A percentile compares a stretch with the other conserved stretches of the same genome.
These are phyloP conservation scores for Labroides dimidiatus DNA, from an alignment of 2,797 vertebrate genomes.

Conservation along the genomic window DNA sequence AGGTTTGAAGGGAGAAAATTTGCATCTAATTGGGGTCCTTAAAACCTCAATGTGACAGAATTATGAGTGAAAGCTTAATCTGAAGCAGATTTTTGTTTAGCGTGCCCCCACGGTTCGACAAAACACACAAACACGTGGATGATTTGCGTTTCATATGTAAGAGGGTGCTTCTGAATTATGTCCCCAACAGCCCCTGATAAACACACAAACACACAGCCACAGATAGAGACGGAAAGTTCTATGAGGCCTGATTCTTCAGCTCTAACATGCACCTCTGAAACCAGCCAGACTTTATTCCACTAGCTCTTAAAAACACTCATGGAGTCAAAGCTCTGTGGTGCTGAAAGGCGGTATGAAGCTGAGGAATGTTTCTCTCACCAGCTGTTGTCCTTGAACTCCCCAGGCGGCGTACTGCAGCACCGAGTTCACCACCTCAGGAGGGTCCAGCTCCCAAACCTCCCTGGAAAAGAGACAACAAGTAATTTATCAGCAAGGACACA, in stretches of 20 bases:
- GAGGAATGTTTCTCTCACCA: conserved; percentile 62
- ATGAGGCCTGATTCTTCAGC: no score
- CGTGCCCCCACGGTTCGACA: not conserved
- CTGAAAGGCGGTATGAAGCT: not conserved
- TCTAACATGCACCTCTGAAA: not conserved
- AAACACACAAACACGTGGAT: not conserved
- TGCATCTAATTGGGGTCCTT: conserved; percentile 44
- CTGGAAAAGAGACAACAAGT: conserved; percentile 48
- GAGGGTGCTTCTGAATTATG: no score
- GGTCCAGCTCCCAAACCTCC: conserved; percentile 84
- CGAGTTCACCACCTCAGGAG: conserved; percentile 83
- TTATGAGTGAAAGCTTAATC: conserved; percentile 8
- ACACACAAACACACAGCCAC: not conserved
- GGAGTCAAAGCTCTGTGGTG: not conserved
- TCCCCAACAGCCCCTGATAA: no score
- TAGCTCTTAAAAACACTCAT: not conserved
- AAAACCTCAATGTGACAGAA: conserved; percentile 9
- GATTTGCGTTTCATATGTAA: no score
- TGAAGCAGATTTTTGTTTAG: not conserved
- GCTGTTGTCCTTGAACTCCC: conserved; percentile 83
- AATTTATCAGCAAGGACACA: not conserved
- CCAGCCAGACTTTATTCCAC: not conserved
- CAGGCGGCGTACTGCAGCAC: conserved; percentile 84
- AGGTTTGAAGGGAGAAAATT: conserved; percentile 39
- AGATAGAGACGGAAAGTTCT: no score